Evolutionary conservation across 2,888 invertebrate genomes (phyloP).

Genomic region (Dioctria linearis): DNA sequence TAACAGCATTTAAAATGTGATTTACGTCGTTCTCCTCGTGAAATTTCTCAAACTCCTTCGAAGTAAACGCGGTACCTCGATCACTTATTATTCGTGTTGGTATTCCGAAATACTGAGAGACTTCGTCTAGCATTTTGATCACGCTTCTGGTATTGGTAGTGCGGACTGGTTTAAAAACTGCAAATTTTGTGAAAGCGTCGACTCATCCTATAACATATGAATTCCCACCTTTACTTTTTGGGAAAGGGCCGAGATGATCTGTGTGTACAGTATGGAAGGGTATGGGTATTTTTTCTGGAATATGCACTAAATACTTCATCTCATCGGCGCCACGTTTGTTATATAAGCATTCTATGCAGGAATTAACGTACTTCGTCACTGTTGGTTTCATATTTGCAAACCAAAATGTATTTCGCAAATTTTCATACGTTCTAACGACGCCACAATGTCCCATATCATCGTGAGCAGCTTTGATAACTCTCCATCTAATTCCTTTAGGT

Average conservation of each 20-base stretch:
- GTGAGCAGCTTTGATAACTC: constrained; percentile 36
- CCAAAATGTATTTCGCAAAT: constrained; percentile 8
- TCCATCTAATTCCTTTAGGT: constrained; percentile 24
- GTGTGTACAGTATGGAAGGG: constrained; percentile 54
- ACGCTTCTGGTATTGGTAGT: too few species aligned
- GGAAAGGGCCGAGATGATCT: constrained; percentile 57
- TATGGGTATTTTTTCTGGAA: constrained; percentile 26
- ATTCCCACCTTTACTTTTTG: constrained; percentile 8
- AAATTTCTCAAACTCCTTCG: too few species aligned
- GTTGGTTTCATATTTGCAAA: constrained; percentile 38
- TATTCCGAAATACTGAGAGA: too few species aligned
- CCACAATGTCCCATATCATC: constrained; percentile 50
- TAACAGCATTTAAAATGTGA: too few species aligned
- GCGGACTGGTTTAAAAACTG: too few species aligned
- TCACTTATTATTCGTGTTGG: too few species aligned
- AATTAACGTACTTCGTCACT: constrained; percentile 39
- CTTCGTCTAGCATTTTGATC: too few species aligned
- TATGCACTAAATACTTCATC: constrained; percentile 24
- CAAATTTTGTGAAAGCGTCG: too few species aligned
- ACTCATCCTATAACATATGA: too few species aligned
- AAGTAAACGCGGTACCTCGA: too few species aligned
- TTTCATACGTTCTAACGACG: constrained; percentile 37
- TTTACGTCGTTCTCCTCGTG: too few species aligned
- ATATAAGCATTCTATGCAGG: constrained; percentile 51
- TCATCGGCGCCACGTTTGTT: constrained; percentile 29